Evolutionary conservation across 2,797 vertebrate species (phyloP).

Genomic region (Typhlichthys eigenmanni): DNA sequence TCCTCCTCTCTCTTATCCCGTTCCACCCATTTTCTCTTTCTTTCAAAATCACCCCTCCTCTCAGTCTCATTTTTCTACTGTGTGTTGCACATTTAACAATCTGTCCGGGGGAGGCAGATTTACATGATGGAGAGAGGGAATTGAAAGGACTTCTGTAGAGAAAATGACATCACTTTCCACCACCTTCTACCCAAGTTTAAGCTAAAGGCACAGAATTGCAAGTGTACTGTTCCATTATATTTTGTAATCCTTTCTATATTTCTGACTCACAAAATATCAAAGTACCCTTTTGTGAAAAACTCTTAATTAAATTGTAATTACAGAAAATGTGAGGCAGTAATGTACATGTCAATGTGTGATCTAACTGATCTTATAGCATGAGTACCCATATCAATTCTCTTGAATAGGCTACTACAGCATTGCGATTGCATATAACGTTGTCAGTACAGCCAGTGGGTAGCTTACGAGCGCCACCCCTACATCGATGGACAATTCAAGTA

Average conservation of each 20-base stretch:
- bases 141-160: conserved; percentile 43
- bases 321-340: conserved; percentile 3
- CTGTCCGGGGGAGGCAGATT: conserved; percentile 39
- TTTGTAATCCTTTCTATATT: conserved; percentile 20
- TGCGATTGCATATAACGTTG: neutral
- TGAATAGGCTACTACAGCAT: neutral
- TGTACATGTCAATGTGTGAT: too few relatives aligned
- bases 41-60: conserved; percentile 62
- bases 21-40: conserved; percentile 74
- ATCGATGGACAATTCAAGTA: conserved; percentile 41
- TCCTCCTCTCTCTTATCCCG: conserved; percentile 67
- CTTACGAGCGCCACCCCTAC: conserved; percentile 57
- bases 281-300: neutral
- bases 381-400: conserved; percentile 2
- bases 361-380: conserved; percentile 16
- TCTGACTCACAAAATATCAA: conserved; percentile 14
- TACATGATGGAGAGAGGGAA: conserved; percentile 32
- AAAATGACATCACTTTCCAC: conserved; percentile 50
- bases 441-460: conserved; percentile 19
- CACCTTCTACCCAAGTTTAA: conserved; percentile 18
- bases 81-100: conserved; percentile 35
- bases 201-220: conserved; percentile 31
- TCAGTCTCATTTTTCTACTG: conserved; percentile 44
- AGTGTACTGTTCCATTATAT: neutral
- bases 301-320: neutral